Base-by-base conservation (phyloP, 2,888 invertebrate species). In the Linnaemya vulpina region DNA sequence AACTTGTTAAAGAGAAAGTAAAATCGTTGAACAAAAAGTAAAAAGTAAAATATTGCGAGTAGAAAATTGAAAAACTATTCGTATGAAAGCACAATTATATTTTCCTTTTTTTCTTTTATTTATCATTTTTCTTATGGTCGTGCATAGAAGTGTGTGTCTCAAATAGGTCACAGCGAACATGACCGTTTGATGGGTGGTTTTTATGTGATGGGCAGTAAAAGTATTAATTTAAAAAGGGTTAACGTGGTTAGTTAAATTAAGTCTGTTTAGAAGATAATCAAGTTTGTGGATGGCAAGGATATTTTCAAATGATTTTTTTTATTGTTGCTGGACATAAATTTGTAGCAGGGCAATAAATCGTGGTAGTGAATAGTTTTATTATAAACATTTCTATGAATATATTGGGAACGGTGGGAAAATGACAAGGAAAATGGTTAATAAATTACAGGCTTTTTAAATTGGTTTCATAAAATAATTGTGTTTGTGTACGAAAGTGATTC, bases 21-120 rank as follows among this genome's bases (percentile, higher is more conserved):
- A 60, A 77, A 58, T 38, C 35, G 60, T 58, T 77, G 46, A 25
- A 60, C n/a, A 20, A 68, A 65, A 55, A 77, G 49, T 51, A 11
- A 60, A 77, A 58, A 55, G 25, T 25, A 40, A 63, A 75, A 65
- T 65, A 53, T 65, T 63, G 53, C 63, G 53, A 75, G 63, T 65
- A 17, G 17, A 30, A 63, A 43, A 65, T 75, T 75, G 55, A 43
- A 63, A 74, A 63, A 38, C 22, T 51, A 70, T 10, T 10, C 22
- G 38, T 15, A 74, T 30, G 25, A 9, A 30, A 43, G 20, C n/a
- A 46, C 15, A 13, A 11, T 5, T 30, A 3, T 3, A 30, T 30
- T 51, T 38, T 8, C n/a, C n/a, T n/a, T 5, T 67, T 11, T 22
- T 43, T n/a, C 4, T 35, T 46, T 49, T 62, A 22, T 5, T 4